A percentile compares a stretch with the other conserved stretches of the same genome.
These are phyloP conservation scores for Minunthozetes semirufus DNA, from an alignment of 2,888 invertebrate genomes.

Conservation along the genomic window DNA sequence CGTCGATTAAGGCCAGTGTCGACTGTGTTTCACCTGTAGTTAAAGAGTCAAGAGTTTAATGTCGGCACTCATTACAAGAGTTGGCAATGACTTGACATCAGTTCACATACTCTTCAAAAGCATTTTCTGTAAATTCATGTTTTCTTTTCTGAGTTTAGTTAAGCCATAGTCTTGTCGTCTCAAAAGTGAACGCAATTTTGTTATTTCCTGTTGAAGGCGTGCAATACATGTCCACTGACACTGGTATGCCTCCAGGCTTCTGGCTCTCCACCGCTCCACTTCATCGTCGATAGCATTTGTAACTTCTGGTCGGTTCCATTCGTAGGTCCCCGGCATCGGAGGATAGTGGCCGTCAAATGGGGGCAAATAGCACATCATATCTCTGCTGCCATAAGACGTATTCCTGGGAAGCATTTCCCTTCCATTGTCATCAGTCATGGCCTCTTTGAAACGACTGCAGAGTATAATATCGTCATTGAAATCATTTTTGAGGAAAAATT, in stretches of 20 bases:
- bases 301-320: slow-evolving; percentile 45
- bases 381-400: not conserved
- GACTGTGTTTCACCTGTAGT: slow-evolving; percentile 19
- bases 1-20: slow-evolving; percentile 14
- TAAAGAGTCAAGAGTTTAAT: not conserved
- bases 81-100: not conserved
- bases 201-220: slow-evolving; percentile 48
- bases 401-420: slow-evolving; percentile 15
- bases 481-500: slow-evolving; percentile 49
- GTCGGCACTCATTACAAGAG: not conserved
- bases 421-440: slow-evolving; percentile 12
- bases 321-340: slow-evolving; percentile 42
- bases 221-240: slow-evolving; percentile 48
- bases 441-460: slow-evolving; percentile 48
- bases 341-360: slow-evolving; percentile 46
- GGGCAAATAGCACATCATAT: slow-evolving; percentile 49
- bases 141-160: slow-evolving; percentile 12
- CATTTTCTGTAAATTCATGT: slow-evolving; percentile 24
- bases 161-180: not conserved
- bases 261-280: slow-evolving; percentile 48
- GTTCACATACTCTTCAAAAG: slow-evolving; percentile 18
- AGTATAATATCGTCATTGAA: slow-evolving; percentile 50
- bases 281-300: slow-evolving; percentile 48
- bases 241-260: slow-evolving; percentile 48
- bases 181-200: slow-evolving; percentile 36